These are phyloP conservation scores for Ataeniobius toweri DNA, from an alignment of 2,797 vertebrate species.

Conservation along the genomic window DNA sequence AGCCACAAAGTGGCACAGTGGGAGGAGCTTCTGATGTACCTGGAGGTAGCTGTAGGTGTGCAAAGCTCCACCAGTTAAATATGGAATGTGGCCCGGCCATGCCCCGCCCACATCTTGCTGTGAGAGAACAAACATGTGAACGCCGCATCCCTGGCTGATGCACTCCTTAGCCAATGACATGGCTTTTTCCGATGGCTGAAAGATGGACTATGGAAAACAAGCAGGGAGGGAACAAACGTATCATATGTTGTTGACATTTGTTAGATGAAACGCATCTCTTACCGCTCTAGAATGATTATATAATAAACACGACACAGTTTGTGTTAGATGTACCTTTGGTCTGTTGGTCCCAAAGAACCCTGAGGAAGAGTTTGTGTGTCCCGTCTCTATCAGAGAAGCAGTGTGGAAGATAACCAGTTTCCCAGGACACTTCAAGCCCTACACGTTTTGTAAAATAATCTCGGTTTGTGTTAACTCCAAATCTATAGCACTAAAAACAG, in stretches of 20 bases:
- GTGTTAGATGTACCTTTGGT: constrained; percentile 68
- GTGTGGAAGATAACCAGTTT: constrained; percentile 82
- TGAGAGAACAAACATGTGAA: constrained; percentile 81
- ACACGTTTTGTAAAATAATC: background rate
- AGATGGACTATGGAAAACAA: constrained; percentile 71
- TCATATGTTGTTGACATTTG: background rate
- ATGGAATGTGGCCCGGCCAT: constrained; percentile 80
- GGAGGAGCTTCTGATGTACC: constrained; percentile 54
- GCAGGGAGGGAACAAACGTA: background rate
- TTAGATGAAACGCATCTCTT: background rate
- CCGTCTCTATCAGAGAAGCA: constrained; percentile 70
- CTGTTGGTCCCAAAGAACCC: constrained; percentile 78
- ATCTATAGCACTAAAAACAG: background rate
- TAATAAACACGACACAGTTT: background rate
- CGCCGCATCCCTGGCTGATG: constrained; percentile 78
- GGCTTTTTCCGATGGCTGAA: constrained; percentile 74
- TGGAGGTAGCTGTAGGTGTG: constrained; percentile 77
- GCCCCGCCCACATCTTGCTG: constrained; percentile 80
- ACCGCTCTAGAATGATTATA: background rate
- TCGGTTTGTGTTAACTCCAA: background rate
- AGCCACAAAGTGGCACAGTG: background rate
- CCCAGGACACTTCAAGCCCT: constrained; percentile 77
- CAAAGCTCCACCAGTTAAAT: constrained; percentile 79
- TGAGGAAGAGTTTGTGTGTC: constrained; percentile 57
- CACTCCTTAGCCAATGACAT: constrained; percentile 77